Evolutionary conservation across 1,140 invertebrate species (phyloP), one percentile per base, ranked within the genome.

Genomic region (Trichoplusia ni): DNA sequence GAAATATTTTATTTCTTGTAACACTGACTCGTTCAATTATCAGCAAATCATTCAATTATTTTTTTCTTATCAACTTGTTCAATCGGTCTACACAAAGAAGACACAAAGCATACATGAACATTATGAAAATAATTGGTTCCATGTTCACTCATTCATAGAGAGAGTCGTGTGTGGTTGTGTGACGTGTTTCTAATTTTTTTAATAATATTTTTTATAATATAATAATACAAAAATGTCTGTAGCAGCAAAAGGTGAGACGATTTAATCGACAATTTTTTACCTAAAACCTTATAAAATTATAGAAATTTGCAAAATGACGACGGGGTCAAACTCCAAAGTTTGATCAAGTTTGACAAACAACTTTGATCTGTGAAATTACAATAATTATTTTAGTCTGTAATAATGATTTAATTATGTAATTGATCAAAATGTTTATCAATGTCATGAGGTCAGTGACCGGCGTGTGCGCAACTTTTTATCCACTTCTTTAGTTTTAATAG

Each of bases 291-390:
- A 13, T 18, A 14, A 29, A 8, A 4, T 47, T 13, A 29, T 29
- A 16, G 29, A 16, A 9, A 1, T 2, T 9, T 29, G 8, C 13
- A 53, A 35, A 13, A 23, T 21, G 33, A 37, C 53, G 19, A 18
- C 31, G 80, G 82, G 84, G 80, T 85, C 84, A 87, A 87, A 87
- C 71, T 87, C 84, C 84, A 87, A 56, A 56, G 46, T 37, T 27
- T n/a, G n/a, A n/a, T n/a, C n/a, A n/a, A n/a, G n/a, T n/a, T 44
- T 37, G n/a, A 40, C 35, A 59, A 31, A 56, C 27, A 25, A 38
- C 31, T 38, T 53, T 23, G 11, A 4, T n/a, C 33, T 4, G 8
- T 4, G 27, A 29, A 29, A 29, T 29, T 29, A 4, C 27, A 29
- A 29, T 29, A 29, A 29, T 29, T 5, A 29, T 29, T 13, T 31